Conservation (phyloP, 64 coral and sea anemone genomes). For the Actinia tenebrosa region DNA sequence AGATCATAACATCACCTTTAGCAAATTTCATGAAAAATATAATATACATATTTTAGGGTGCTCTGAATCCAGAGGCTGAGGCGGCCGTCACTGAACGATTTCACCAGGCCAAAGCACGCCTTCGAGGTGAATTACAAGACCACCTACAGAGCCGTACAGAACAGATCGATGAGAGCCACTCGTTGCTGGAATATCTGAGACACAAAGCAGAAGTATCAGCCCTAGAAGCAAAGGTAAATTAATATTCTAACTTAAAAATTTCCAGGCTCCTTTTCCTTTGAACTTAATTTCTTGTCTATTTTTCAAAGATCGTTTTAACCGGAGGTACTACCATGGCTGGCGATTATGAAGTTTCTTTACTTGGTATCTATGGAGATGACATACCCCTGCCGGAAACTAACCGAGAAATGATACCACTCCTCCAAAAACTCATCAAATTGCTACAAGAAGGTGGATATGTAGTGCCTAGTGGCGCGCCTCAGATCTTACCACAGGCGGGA, state of each 20-base stretch:
- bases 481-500: conserved; percentile 7
- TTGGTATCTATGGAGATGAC: conserved; percentile 89
- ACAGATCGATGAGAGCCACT: conserved; percentile 85
- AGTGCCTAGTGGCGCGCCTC: conserved; percentile 66
- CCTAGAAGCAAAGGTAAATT: conserved; percentile 86
- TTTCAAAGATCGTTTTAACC: conserved; percentile 62
- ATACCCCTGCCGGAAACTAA: conserved; percentile 78
- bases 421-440: conserved; percentile 84
- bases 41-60: conserved; percentile 38
- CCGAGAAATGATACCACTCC: conserved; percentile 83
- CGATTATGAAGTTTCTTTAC: conserved; percentile 71
- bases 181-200: conserved; percentile 84
- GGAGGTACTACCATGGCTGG: conserved; percentile 67
- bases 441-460: conserved; percentile 78
- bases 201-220: conserved; percentile 85
- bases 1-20: too few species aligned
- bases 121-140: conserved; percentile 85
- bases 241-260: background rate
- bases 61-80: conserved; percentile 92
- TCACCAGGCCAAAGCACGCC: conserved; percentile 76
- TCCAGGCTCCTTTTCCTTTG: too few species aligned
- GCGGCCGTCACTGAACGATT: conserved; percentile 84
- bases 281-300: background rate
- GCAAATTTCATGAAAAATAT: too few species aligned
- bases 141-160: conserved; percentile 90